Conservation (phyloP, 2,888 invertebrate genomes). For the Microchrysa polita region DNA sequence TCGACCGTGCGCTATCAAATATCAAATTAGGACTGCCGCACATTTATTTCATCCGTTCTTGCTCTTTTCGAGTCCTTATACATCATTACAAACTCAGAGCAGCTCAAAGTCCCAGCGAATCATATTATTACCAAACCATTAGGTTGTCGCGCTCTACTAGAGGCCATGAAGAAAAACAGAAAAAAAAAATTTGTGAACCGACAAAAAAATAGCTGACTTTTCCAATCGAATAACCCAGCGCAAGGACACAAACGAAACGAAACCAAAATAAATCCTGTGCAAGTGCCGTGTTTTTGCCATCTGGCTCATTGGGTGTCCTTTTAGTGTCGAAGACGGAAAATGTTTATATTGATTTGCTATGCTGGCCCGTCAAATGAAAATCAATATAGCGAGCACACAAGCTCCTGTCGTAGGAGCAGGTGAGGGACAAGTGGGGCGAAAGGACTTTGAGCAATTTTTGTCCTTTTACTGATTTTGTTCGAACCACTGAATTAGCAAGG, state of each 20-base stretch:
- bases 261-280: no score
- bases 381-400: not conserved
- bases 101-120: not conserved
- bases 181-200: not conserved
- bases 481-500: no score
- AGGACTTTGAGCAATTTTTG: no score
- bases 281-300: no score
- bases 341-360: slow-evolving; percentile 16
- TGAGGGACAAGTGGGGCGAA: not conserved
- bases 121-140: slow-evolving; percentile 27
- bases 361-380: slow-evolving; percentile 10
- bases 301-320: no score
- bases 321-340: no score
- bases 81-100: no score
- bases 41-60: no score
- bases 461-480: no score
- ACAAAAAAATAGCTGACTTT: not conserved
- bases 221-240: not conserved
- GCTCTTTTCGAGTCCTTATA: no score
- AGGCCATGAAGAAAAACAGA: not conserved
- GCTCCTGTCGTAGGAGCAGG: not conserved
- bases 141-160: not conserved
- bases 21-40: no score
- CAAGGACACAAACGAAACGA: not conserved
- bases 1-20: no score